Percentiles rank a stretch among this genome's conserved stretches.
Conservation (phyloP, 2,888 invertebrate genomes). For the Drosophila leonis region DNA sequence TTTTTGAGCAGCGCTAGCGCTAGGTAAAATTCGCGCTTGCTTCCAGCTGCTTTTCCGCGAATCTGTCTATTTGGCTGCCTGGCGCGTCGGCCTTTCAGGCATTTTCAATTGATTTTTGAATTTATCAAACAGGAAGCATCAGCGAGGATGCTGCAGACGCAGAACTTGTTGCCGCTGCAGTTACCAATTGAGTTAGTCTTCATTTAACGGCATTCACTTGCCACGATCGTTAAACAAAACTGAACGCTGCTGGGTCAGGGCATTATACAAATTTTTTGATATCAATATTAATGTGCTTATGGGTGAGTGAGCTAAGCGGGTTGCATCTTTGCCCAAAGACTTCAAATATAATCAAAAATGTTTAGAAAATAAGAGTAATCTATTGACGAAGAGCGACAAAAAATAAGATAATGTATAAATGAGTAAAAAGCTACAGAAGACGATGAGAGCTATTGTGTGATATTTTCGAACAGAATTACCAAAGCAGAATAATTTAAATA, state of each 20-base stretch:
- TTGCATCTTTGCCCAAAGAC: neutral
- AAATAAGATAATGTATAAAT: too few species aligned
- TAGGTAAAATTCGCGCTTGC: conserved; percentile 46
- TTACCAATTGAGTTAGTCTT: conserved; percentile 23
- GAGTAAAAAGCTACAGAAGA: too few species aligned
- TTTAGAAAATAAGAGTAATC: too few species aligned
- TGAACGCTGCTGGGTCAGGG: conserved; percentile 24
- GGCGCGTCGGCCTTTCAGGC: conserved; percentile 73
- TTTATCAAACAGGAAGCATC: conserved; percentile 80
- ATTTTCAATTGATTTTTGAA: conserved; percentile 77
- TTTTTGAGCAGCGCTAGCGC: conserved; percentile 15
- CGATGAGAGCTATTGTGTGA: too few species aligned
- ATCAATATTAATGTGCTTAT: neutral
- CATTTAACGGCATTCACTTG: conserved; percentile 70
- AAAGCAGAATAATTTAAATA: too few species aligned
- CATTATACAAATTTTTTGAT: conserved; percentile 5
- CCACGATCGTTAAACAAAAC: conserved; percentile 21
- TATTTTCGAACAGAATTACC: too few species aligned
- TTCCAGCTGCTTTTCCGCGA: conserved; percentile 77
- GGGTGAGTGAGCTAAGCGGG: too few species aligned
- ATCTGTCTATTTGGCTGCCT: conserved; percentile 60
- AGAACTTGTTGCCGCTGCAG: conserved; percentile 60
- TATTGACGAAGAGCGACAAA: too few species aligned
- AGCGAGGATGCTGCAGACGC: conserved; percentile 49
- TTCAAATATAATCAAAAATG: neutral